Conservation (phyloP, 2,888 invertebrate species). For the Halocaridina rubra region DNA sequence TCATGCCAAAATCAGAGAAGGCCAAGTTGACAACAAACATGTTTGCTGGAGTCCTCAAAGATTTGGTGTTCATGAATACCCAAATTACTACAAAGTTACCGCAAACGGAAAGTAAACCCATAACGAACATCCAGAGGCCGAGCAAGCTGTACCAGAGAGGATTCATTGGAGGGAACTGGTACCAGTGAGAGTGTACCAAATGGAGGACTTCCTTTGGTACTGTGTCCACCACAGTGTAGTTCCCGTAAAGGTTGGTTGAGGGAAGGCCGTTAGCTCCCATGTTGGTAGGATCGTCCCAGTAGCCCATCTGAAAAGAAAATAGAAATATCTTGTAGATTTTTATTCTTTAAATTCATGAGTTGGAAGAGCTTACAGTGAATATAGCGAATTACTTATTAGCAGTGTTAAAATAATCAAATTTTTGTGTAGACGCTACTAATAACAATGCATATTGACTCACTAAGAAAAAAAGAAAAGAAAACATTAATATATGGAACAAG, state of each 20-base stretch:
- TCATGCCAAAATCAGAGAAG: slow-evolving; percentile 66
- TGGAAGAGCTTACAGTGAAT: too few relatives aligned
- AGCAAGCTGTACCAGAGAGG: slow-evolving; percentile 64
- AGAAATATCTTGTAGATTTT: too few relatives aligned
- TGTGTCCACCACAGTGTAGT: slow-evolving; percentile 59
- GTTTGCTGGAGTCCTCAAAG: slow-evolving; percentile 67
- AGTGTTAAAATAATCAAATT: too few relatives aligned
- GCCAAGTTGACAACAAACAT: slow-evolving; percentile 68
- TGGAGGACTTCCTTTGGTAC: slow-evolving; percentile 64
- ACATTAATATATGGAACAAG: too few relatives aligned
- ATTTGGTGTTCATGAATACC: slow-evolving; percentile 66
- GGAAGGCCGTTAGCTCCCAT: not conserved
- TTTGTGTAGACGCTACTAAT: too few relatives aligned
- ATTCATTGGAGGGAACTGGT: slow-evolving; percentile 65
- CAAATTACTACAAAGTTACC: slow-evolving; percentile 63
- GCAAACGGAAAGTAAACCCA: slow-evolving; percentile 58
- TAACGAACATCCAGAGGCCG: slow-evolving; percentile 50
- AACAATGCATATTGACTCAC: too few relatives aligned
- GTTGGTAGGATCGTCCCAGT: not conserved
- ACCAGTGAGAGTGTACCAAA: slow-evolving; percentile 65
- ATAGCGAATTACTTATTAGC: too few relatives aligned
- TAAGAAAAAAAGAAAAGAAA: too few relatives aligned
- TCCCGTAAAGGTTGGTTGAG: slow-evolving; percentile 59
- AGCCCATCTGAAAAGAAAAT: not conserved
- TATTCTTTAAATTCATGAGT: too few relatives aligned